phyloP scores from a whole-genome alignment of 2,888 invertebrate species.

The Argyra leucocephala region DNA sequence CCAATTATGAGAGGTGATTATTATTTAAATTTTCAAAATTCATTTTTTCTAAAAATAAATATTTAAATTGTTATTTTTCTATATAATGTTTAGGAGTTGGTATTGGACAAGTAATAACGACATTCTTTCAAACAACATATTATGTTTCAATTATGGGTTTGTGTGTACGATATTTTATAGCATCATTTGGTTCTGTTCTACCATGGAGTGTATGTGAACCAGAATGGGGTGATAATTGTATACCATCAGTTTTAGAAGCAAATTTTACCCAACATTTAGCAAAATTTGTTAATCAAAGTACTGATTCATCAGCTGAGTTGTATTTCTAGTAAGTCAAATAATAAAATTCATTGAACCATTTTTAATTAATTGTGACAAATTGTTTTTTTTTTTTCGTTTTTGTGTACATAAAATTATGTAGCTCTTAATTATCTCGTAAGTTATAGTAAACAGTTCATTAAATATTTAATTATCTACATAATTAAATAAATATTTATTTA shows the following conservation, averaged over 20 bases:
- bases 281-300: not conserved
- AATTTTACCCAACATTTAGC: conserved; percentile 18
- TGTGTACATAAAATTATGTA: no score
- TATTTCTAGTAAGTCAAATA: conserved; percentile 46
- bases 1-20: conserved; percentile 61
- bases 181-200: conserved; percentile 51
- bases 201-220: conserved; percentile 55
- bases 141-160: conserved; percentile 60
- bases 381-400: no score
- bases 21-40: no score
- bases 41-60: no score
- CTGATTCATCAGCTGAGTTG: conserved; percentile 37
- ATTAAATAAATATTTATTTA: no score
- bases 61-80: no score
- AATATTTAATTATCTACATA: no score
- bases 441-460: no score
- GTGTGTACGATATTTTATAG: conserved; percentile 52
- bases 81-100: conserved; percentile 46
- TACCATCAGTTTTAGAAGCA: conserved; percentile 36
- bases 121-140: conserved; percentile 52
- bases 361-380: no score
- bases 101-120: conserved; percentile 49
- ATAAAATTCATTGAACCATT: no score
- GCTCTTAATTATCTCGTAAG: no score
- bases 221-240: conserved; percentile 46